Evolutionary conservation across 2,113 vertebrate species (phyloP), one percentile per base, ranked within the genome.

Genomic region (Procavia capensis): DNA sequence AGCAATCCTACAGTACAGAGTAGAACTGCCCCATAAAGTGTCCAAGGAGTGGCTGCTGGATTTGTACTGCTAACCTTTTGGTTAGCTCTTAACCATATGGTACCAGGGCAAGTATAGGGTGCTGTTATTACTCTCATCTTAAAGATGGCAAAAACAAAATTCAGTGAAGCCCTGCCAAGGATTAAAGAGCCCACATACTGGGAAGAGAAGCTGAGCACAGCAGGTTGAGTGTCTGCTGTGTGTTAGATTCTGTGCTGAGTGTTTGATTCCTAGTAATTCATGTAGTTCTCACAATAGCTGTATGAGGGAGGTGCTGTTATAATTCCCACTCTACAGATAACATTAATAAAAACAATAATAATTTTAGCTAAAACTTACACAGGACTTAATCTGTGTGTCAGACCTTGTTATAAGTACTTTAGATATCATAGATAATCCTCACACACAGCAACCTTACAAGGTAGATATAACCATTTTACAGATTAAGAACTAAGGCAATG

Each of bases 71-170:
- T n/a, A n/a, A n/a, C n/a, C n/a, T n/a, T n/a, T n/a, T n/a, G n/a
- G n/a, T n/a, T n/a, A n/a, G n/a, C n/a, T n/a, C n/a, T n/a, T n/a
- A n/a, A n/a, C n/a, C n/a, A n/a, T 50, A 50, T 13, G 47, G 7
- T 13, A 50, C 47, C 47, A 50, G 47, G 47, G 47, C 34, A 72
- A 86, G 20, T 59, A 10, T 24, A 59, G 11, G 10, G 17, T 72
- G 54, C 20, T 54, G 3, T 63, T 84, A 70, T 19, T 81, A 88
- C 34, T 57, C 20, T 96, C 29, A 74, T 92, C 86, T 85, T 91
- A 93, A 95, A 85, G 39, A 86, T 76, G 34, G 85, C 19, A 82
- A 85, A 92, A 75, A 36, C 75, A 66, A 95, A 93, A 63, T 59
- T 45, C 20, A 91, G 86, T 50, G 66, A 31, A 94, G 57, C 29